Evolutionary conservation across 2,797 vertebrate genomes (phyloP).

Genomic region (Falco naumanni): DNA sequence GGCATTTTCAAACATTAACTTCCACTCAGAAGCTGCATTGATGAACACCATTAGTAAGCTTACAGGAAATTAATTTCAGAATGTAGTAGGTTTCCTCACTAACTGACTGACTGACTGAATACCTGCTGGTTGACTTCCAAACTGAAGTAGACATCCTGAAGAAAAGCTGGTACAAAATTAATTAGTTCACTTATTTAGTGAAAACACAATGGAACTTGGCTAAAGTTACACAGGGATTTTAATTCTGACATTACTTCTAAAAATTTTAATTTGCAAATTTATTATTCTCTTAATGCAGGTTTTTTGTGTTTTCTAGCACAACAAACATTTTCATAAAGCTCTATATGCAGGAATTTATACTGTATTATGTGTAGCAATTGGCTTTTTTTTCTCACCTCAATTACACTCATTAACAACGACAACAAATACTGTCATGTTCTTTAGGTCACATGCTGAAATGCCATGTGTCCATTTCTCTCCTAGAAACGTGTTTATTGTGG

Average conservation of each 20-base stretch:
- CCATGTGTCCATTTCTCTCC: neutral
- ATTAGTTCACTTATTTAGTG: neutral
- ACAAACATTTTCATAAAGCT: neutral
- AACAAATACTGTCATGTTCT: neutral
- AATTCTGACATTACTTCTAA: neutral
- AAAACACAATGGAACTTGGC: neutral
- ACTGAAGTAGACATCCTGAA: neutral
- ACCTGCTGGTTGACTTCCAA: neutral
- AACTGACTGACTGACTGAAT: neutral
- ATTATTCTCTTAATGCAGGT: neutral
- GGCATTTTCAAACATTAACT: neutral
- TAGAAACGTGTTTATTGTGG: neutral
- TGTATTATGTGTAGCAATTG: neutral
- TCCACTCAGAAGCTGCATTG: neutral
- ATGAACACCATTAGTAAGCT: neutral
- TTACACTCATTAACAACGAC: neutral
- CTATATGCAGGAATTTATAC: neutral
- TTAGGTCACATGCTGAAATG: neutral
- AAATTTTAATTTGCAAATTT: neutral
- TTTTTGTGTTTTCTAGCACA: neutral
- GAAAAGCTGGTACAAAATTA: neutral
- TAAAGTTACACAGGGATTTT: neutral
- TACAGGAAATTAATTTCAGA: neutral
- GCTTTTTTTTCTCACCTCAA: neutral
- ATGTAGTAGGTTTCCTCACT: neutral